Percentiles rank a stretch among this genome's conserved stretches.
Evolutionary conservation across 2,113 vertebrate species (phyloP).

Genomic region (Fregetta grallaria): DNA sequence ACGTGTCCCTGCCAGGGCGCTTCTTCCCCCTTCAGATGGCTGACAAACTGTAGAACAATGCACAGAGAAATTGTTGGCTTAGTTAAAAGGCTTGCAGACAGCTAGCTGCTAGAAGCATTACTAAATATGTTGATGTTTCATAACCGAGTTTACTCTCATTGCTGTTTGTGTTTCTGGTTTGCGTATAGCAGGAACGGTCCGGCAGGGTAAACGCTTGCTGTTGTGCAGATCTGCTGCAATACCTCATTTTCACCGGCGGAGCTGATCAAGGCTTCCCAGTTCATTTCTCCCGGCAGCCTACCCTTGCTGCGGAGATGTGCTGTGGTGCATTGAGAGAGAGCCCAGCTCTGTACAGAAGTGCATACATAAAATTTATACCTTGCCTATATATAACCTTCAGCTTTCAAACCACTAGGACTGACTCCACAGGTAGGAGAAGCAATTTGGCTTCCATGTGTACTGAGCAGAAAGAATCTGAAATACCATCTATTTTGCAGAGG

Average conservation of each 20-base stretch:
- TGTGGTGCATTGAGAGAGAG: not conserved
- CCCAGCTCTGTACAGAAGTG: not conserved
- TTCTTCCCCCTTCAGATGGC: not conserved
- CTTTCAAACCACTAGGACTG: not conserved
- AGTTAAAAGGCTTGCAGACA: not conserved
- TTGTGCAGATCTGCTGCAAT: not conserved
- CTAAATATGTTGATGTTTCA: not conserved
- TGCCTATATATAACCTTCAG: not conserved
- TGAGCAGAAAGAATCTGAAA: not conserved
- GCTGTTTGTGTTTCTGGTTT: not conserved
- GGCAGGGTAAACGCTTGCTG: not conserved
- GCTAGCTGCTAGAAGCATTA: not conserved
- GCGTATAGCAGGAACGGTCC: not conserved
- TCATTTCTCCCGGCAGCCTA: not conserved
- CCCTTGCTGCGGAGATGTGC: not conserved
- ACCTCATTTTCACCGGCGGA: rapidly evolving
- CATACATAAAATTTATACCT: not conserved
- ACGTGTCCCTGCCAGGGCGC: not conserved
- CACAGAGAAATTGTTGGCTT: not conserved
- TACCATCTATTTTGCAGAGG: not conserved
- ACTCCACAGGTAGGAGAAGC: not conserved
- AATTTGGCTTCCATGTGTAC: not conserved
- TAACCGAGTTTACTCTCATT: not conserved
- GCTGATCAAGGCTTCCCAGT: not conserved
- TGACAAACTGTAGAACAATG: not conserved